Base-by-base conservation (phyloP, 1,140 invertebrate genomes). In the Orchesella cincta region DNA sequence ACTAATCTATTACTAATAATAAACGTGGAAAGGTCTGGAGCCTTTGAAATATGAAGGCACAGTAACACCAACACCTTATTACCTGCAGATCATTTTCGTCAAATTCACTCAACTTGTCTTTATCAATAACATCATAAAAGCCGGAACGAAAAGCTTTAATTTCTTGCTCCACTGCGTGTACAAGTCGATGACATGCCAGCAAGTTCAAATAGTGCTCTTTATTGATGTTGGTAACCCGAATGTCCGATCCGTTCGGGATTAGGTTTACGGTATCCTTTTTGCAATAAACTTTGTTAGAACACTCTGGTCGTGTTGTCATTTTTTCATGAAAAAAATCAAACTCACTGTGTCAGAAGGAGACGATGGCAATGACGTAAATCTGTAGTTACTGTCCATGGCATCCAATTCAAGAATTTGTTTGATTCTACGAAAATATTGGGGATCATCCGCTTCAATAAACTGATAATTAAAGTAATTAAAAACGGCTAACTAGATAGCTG, bases 361-460 rank as follows among this genome's bases (percentile, higher is more conserved):
- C 31, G 31, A 33, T 29, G 31, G 62, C 8, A 18, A n/a, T 57
- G 62, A 31, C 1, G 62, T 67, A n/a, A 67, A 67, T 31, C 26
- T 67, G 31, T 31, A 33, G 1, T 33, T 31, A 14, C n/a, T 33
- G 2, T 31, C 62, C 2, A 1, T 31, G 1, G 33, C n/a, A 31
- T 67, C 62, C 8, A 29, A 67, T 33, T 67, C 28, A 2, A 67
- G 8, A 5, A 67, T 29, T 33, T 14, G 3, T 1, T 31, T 29
- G 5, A 67, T 29, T 33, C 23, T 29, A 5, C 14, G 8, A 67
- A 67, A 67, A 29, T 67, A 67, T 12, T 31, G 29, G 8, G 62
- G 62, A 8, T 67, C 62, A 31, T 67, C 62, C 8, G 62, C 31
- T 33, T 67, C 62, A 31, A 67, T 31, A 67, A 29, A 67, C 52